Evolutionary conservation across 2,113 vertebrate species (phyloP).

Genomic region (Gracilinanus agilis): DNA sequence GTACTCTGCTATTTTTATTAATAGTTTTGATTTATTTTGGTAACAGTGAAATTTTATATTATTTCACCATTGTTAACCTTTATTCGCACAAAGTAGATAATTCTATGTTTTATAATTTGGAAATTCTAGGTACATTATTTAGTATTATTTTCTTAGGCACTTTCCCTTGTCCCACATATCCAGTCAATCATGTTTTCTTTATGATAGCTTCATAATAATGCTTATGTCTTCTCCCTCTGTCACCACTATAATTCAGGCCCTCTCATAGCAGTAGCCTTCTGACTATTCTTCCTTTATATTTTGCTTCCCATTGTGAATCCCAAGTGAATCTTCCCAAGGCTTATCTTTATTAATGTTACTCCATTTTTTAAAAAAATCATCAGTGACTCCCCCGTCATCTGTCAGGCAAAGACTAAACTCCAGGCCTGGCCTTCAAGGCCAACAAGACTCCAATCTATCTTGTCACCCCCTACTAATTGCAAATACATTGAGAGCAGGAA

Average conservation of each 20-base stretch:
- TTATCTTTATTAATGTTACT: not conserved
- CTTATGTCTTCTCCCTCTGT: not conserved
- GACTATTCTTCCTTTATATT: not conserved
- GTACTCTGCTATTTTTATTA: conserved; percentile 77
- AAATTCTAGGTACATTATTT: conserved; percentile 46
- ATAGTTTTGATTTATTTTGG: not conserved
- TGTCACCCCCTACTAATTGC: not conserved
- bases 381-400: not conserved
- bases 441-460: not conserved
- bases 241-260: not conserved
- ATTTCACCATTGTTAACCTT: not conserved
- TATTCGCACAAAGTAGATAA: not conserved
- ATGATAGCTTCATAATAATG: not conserved
- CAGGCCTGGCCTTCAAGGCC: not conserved
- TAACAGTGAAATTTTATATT: not conserved
- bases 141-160: conserved; percentile 23
- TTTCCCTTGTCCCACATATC: not conserved
- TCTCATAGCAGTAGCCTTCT: not conserved
- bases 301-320: not conserved
- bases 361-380: not conserved
- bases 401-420: not conserved
- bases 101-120: conserved; percentile 31
- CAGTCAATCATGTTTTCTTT: not conserved
- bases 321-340: not conserved
- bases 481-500: not conserved